A percentile compares a stretch with the other conserved stretches of the same genome.
Conservation (phyloP, 2,113 vertebrate species). For the Ceyx melanurus region DNA sequence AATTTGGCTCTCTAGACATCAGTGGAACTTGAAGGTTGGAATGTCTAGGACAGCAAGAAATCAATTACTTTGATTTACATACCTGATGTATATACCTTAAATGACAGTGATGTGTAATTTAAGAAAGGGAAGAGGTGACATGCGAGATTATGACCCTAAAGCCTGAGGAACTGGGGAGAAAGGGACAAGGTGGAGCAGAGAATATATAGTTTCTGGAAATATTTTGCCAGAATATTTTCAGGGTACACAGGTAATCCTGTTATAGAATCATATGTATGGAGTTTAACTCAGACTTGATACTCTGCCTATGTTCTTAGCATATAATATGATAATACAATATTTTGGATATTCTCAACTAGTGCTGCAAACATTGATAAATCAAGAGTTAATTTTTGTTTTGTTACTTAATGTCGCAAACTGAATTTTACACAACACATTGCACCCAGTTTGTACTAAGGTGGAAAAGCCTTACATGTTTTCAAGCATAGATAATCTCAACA, state of each 20-base stretch:
- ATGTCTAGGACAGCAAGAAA: not conserved
- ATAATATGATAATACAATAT: not conserved
- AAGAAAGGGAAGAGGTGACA: not conserved
- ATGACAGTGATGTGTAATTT: not conserved
- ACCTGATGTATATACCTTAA: not conserved
- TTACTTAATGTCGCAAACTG: not conserved
- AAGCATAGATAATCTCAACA: not conserved
- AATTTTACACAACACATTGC: not conserved
- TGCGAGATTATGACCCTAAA: not conserved
- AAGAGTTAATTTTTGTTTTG: not conserved
- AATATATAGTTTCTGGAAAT: not conserved
- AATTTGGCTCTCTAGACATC: not conserved
- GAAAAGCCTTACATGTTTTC: not conserved
- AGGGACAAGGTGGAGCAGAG: not conserved
- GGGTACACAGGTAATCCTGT: not conserved
- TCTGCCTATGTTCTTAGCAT: not conserved
- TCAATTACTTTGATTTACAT: not conserved
- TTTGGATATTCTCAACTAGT: not conserved
- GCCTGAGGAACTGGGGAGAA: not conserved
- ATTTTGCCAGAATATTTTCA: not conserved
- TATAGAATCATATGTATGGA: not conserved
- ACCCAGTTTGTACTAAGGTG: not conserved
- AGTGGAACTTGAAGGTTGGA: not conserved
- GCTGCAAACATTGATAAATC: not conserved
- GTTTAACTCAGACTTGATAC: not conserved